Evolutionary conservation across 2,113 vertebrate genomes (phyloP).

Genomic region (Morone chrysops): DNA sequence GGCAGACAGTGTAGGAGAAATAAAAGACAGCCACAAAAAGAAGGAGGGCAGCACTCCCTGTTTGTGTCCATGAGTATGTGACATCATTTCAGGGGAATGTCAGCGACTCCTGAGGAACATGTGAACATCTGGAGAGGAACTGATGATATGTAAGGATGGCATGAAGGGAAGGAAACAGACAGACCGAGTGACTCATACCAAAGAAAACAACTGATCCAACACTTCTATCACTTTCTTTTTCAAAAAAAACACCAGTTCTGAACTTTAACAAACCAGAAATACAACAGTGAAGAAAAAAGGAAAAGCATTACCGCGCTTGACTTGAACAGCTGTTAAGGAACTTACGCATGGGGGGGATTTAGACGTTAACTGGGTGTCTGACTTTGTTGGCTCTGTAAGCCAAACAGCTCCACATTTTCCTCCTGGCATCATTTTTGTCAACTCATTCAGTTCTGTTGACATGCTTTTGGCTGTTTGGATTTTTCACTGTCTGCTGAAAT

Average conservation of each 20-base stretch:
- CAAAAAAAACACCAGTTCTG: background rate
- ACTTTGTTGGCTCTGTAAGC: slow-evolving; percentile 6
- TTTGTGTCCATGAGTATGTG: slow-evolving; percentile 41
- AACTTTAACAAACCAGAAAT: background rate
- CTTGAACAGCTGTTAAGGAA: slow-evolving; percentile 9
- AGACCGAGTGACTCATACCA: background rate
- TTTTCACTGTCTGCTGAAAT: slow-evolving; percentile 20
- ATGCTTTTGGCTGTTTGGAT: background rate
- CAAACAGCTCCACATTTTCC: slow-evolving; percentile 32
- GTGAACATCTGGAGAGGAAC: slow-evolving; percentile 62
- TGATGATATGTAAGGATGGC: slow-evolving; percentile 23
- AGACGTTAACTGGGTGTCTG: slow-evolving; percentile 6
- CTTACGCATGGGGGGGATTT: background rate
- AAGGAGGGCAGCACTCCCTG: slow-evolving; percentile 4
- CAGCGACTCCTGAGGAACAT: slow-evolving; percentile 47
- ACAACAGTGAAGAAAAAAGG: background rate
- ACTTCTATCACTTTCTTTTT: background rate
- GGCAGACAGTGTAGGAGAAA: background rate
- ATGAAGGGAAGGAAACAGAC: slow-evolving; percentile 16
- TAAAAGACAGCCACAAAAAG: slow-evolving; percentile 6
- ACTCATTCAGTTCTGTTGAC: slow-evolving; percentile 32
- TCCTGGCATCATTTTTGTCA: slow-evolving; percentile 29
- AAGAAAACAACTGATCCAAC: background rate
- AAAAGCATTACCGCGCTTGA: background rate
- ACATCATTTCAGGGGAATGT: slow-evolving; percentile 66